Conservation (phyloP, 2,113 vertebrate species). For the Mystacornis crossleyi region DNA sequence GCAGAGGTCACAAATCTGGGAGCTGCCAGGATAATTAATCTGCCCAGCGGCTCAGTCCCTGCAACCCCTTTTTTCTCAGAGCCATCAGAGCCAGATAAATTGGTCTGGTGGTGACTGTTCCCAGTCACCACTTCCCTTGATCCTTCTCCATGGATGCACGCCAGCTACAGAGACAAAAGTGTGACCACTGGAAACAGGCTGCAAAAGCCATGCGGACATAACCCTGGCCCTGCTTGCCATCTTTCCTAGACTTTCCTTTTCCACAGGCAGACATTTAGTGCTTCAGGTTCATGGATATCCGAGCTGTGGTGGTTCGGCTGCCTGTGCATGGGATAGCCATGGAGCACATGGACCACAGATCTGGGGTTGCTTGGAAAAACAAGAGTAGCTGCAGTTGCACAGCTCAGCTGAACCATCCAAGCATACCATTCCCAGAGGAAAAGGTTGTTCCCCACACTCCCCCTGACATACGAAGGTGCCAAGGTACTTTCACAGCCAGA, state of each 20-base stretch:
- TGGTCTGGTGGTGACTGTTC: neutral
- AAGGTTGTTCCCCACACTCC: neutral
- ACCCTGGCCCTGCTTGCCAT: neutral
- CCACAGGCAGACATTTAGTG: neutral
- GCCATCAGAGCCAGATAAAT: neutral
- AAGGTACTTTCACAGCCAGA: neutral
- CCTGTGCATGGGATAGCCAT: accelerated
- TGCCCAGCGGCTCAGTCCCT: neutral
- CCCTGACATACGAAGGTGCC: neutral
- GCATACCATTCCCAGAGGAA: neutral
- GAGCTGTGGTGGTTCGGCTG: neutral
- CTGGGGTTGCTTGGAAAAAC: neutral
- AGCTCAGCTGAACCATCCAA: neutral
- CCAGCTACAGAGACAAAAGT: neutral
- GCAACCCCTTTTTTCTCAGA: neutral
- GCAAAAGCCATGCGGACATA: accelerated
- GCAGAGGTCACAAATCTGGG: neutral
- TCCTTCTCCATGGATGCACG: neutral
- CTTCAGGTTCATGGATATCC: accelerated
- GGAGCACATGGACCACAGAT: accelerated
- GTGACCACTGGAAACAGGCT: neutral
- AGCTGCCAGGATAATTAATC: neutral
- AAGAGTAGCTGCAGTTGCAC: neutral
- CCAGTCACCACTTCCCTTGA: neutral
- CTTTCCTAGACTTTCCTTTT: neutral